phyloP scores from a whole-genome alignment of 1,140 invertebrate species.

The Dendroctonus ponderosae region DNA sequence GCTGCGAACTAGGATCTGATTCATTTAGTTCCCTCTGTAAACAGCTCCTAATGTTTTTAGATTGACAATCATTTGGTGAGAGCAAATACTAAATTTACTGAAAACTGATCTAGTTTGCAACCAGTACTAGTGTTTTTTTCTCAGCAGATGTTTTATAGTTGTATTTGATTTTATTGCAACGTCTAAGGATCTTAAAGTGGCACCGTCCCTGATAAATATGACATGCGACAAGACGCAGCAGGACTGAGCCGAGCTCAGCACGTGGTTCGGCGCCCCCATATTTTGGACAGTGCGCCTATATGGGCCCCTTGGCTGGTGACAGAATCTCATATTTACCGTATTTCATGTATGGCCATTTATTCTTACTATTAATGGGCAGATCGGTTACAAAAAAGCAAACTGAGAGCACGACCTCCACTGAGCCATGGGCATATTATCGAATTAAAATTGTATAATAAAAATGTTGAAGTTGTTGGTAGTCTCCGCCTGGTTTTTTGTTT shows the following conservation, averaged over 20 bases:
- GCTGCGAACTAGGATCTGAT: too few species aligned
- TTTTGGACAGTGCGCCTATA: slow-evolving; percentile 23
- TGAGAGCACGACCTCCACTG: neutral
- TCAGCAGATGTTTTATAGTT: neutral
- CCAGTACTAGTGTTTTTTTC: too few species aligned
- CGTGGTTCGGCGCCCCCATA: slow-evolving; percentile 29
- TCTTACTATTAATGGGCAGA: slow-evolving; percentile 18
- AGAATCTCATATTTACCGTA: slow-evolving; percentile 32
- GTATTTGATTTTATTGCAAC: neutral
- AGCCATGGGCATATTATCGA: neutral
- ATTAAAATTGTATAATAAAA: slow-evolving; percentile 1
- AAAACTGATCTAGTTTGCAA: too few species aligned
- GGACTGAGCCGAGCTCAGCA: slow-evolving; percentile 16
- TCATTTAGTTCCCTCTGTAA: too few species aligned
- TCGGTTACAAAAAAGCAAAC: slow-evolving; percentile 14
- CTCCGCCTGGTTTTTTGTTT: neutral
- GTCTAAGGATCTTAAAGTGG: neutral
- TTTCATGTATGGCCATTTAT: slow-evolving; percentile 28
- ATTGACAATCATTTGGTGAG: too few species aligned
- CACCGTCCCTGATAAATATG: slow-evolving; percentile 14
- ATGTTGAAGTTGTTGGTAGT: neutral
- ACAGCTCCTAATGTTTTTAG: too few species aligned
- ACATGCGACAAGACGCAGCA: slow-evolving; percentile 30
- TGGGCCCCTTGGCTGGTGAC: slow-evolving; percentile 24
- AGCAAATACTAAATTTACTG: too few species aligned